Conservation (phyloP, 1,140 invertebrate species). For the Calephelis virginiensis region DNA sequence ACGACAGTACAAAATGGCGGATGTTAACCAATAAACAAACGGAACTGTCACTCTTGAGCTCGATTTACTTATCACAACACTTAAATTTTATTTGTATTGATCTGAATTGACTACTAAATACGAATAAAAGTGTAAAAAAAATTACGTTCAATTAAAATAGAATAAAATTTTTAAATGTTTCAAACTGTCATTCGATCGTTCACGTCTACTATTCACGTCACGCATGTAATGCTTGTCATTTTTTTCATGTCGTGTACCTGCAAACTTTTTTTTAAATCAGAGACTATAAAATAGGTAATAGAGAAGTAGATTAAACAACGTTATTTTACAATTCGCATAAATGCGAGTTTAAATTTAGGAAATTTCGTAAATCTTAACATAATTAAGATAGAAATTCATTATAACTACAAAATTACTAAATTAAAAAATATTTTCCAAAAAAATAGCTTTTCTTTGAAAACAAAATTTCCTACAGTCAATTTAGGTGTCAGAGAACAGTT, state of each 20-base stretch:
- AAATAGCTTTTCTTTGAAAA: too few species aligned
- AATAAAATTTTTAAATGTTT: conserved; percentile 62
- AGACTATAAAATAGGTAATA: conserved; percentile 13
- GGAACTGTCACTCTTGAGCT: conserved; percentile 61
- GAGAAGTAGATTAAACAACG: conserved; percentile 2
- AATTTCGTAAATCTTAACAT: too few species aligned
- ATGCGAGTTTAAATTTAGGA: too few species aligned
- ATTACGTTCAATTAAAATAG: conserved; percentile 57
- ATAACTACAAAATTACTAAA: too few species aligned
- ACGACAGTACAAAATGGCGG: conserved; percentile 78
- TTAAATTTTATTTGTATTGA: conserved; percentile 47
- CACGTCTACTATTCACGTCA: conserved; percentile 69
- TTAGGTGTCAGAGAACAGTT: too few species aligned
- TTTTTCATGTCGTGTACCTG: conserved; percentile 30
- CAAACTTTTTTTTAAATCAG: conserved; percentile 9
- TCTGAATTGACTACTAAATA: conserved; percentile 49
- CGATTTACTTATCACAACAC: conserved; percentile 43
- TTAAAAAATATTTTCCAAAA: too few species aligned
- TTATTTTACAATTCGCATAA: too few species aligned
- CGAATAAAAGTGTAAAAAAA: conserved; percentile 66
- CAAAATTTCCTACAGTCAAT: too few species aligned
- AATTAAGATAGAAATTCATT: too few species aligned
- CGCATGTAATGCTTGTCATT: conserved; percentile 58
- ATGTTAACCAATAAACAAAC: conserved; percentile 78
- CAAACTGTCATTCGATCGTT: conserved; percentile 69